Percentiles rank a stretch among this genome's conserved stretches.
Evolutionary conservation across 1,140 invertebrate species (phyloP).

Genomic region (Dreissena polymorpha): DNA sequence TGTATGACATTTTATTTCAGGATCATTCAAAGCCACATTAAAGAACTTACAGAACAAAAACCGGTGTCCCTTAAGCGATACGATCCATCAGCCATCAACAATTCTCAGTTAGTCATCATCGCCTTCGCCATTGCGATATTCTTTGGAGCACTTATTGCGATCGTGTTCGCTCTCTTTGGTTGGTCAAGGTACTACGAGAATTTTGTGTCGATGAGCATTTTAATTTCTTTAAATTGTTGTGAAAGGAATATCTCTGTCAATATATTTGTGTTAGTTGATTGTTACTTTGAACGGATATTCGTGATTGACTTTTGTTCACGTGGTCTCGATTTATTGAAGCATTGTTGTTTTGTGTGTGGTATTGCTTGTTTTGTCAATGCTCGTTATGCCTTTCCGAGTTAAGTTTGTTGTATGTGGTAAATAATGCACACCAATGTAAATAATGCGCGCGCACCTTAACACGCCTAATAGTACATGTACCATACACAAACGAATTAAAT

Average conservation of each 20-base stretch:
- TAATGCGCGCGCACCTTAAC: too few relatives aligned
- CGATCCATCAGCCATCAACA: conserved; percentile 29
- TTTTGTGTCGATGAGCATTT: not conserved
- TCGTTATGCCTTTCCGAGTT: too few relatives aligned
- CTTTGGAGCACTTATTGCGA: conserved; percentile 23
- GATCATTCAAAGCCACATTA: not conserved
- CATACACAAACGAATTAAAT: too few relatives aligned
- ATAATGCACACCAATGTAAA: too few relatives aligned
- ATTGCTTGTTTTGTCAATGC: too few relatives aligned
- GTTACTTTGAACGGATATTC: too few relatives aligned
- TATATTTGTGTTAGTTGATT: not conserved
- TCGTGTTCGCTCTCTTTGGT: conserved; percentile 7
- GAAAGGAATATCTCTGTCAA: not conserved
- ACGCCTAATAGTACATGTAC: too few relatives aligned
- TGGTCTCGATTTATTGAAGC: too few relatives aligned
- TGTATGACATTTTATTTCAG: not conserved
- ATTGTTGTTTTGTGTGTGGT: too few relatives aligned
- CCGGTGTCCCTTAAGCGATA: not conserved
- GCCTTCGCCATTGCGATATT: conserved; percentile 38
- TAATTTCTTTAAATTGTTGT: not conserved
- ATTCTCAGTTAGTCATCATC: conserved; percentile 29
- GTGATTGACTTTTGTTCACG: too few relatives aligned
- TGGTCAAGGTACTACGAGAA: conserved; percentile 16
- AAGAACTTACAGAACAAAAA: not conserved
- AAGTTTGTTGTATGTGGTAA: too few relatives aligned